These are phyloP conservation scores for Agriopis aurantiaria DNA, from an alignment of 2,888 invertebrate species.

Conservation along the genomic window DNA sequence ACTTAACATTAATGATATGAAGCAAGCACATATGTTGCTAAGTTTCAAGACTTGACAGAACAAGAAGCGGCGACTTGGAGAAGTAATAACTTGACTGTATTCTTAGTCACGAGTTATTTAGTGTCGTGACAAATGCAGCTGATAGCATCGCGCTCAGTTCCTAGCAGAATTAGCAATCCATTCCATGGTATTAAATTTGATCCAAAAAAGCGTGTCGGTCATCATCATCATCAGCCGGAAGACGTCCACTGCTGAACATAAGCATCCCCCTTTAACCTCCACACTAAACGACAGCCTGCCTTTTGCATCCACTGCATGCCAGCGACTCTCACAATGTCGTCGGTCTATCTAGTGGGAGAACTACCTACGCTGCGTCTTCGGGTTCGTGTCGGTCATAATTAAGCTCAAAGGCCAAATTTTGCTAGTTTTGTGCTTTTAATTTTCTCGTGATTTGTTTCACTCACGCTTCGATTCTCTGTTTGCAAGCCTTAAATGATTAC, in stretches of 20 bases:
- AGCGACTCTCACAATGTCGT: no score
- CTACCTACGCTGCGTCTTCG: no score
- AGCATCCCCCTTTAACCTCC: no score
- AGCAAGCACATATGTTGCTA: constrained; percentile 72
- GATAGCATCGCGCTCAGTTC: no score
- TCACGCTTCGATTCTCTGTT: not conserved
- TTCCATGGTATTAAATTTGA: not conserved
- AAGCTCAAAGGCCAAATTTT: not conserved
- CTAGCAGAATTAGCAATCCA: no score
- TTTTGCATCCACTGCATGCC: no score
- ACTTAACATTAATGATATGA: constrained; percentile 83
- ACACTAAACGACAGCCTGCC: no score
- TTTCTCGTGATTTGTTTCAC: not conserved
- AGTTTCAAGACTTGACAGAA: constrained; percentile 6
- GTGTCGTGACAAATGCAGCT: not conserved
- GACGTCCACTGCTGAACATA: no score
- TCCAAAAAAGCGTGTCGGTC: not conserved
- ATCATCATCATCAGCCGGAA: no score
- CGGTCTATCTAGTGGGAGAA: no score
- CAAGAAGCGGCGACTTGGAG: not conserved
- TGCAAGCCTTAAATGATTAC: not conserved
- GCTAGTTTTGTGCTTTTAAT: no score
- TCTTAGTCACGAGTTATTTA: not conserved
- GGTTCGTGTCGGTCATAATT: not conserved
- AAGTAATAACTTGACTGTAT: not conserved